These are phyloP conservation scores for Leuciscus idus DNA, from an alignment of 2,113 vertebrate species.

Conservation along the genomic window DNA sequence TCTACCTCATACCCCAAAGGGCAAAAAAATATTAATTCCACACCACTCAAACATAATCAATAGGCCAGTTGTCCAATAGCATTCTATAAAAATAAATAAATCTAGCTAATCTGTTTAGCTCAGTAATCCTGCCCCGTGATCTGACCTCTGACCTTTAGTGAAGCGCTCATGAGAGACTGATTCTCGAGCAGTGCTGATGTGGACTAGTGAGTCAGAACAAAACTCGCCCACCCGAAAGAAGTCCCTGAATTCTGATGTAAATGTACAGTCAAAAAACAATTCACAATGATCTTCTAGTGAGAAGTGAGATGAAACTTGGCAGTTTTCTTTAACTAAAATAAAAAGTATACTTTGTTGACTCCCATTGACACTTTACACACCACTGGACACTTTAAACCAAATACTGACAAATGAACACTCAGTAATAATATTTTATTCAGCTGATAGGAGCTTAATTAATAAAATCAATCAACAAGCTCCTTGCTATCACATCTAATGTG, in stretches of 20 bases:
- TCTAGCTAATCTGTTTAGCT: slow-evolving; percentile 30
- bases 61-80: slow-evolving; percentile 52
- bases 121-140: slow-evolving; percentile 39
- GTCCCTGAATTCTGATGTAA: not conserved
- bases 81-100: slow-evolving; percentile 37
- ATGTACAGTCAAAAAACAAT: not conserved
- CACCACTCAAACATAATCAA: not conserved
- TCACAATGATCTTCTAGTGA: too few species aligned
- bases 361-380: not conserved
- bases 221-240: slow-evolving; percentile 2
- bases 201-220: slow-evolving; percentile 41
- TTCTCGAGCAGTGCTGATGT: slow-evolving; percentile 19
- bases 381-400: not conserved
- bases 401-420: not conserved
- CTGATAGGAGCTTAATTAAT: not conserved
- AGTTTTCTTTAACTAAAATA: not conserved
- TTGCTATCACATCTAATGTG: not conserved
- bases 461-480: not conserved
- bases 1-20: not conserved
- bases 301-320: not conserved
- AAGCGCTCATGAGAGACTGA: slow-evolving; percentile 31
- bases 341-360: not conserved
- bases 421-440: not conserved
- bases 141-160: slow-evolving; percentile 35
- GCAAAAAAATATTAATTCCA: not conserved